phyloP scores from a whole-genome alignment of 2,797 vertebrate species.

The Pseudocheirus occidentalis region DNA sequence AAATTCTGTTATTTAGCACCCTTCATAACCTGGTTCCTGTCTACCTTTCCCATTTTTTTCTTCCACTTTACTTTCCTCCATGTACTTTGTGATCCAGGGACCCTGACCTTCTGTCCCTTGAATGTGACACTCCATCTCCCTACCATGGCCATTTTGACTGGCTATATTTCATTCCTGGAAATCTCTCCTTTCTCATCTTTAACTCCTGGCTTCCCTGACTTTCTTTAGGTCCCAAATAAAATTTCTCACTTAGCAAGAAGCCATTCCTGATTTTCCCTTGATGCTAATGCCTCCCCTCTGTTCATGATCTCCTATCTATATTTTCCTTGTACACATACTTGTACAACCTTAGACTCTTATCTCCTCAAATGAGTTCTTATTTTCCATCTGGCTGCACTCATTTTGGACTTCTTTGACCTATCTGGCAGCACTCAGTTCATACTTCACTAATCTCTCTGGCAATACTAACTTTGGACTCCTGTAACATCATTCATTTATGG shows the following conservation, averaged over 20 bases:
- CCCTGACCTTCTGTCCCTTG: not conserved
- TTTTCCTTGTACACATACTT: not conserved
- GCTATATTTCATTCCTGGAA: not conserved
- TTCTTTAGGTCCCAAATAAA: not conserved
- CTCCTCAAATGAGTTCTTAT: not conserved
- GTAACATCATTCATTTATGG: not conserved
- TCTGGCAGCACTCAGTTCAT: not conserved
- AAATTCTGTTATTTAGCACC: not conserved
- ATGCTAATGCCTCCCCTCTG: not conserved
- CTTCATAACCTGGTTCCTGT: not conserved
- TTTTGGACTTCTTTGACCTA: not conserved
- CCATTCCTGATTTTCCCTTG: not conserved
- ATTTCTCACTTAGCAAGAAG: not conserved
- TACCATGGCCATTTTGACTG: not conserved
- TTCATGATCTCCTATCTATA: not conserved
- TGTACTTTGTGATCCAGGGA: not conserved
- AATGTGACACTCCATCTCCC: not conserved
- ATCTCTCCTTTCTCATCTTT: not conserved
- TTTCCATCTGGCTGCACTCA: not conserved
- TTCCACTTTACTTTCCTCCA: not conserved
- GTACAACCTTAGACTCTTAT: not conserved
- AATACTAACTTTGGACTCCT: not conserved
- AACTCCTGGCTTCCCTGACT: not conserved
- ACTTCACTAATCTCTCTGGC: not conserved
- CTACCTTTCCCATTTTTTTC: not conserved